phyloP scores from a whole-genome alignment of 2,888 invertebrate species.

The Rhabditoides inermis region DNA sequence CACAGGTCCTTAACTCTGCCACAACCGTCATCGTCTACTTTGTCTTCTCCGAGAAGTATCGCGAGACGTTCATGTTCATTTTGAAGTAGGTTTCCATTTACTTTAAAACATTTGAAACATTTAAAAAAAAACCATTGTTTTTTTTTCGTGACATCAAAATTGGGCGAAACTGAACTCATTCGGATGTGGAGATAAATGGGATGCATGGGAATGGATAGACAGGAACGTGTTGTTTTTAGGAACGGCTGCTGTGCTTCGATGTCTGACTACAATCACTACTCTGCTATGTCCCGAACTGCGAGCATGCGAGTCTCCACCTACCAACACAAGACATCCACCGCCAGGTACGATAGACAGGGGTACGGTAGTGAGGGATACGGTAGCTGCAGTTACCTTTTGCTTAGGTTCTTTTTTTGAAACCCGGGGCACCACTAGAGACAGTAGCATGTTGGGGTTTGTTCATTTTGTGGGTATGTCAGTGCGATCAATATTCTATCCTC shows the following conservation, averaged over 20 bases:
- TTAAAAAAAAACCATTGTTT: not conserved
- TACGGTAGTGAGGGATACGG: no score
- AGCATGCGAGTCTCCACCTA: constrained; percentile 39
- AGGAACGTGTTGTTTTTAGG: constrained; percentile 10
- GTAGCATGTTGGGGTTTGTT: no score
- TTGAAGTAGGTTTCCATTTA: constrained; percentile 20
- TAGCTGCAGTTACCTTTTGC: no score
- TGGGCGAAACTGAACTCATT: no score
- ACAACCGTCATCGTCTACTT: constrained; percentile 48
- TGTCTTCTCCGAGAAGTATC: constrained; percentile 45
- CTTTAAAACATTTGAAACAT: not conserved
- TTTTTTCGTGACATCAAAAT: not conserved
- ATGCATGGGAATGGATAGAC: not conserved
- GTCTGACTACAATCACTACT: constrained; percentile 28
- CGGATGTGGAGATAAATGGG: no score
- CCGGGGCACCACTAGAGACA: no score
- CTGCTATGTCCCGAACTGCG: constrained; percentile 32
- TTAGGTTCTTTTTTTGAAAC: no score
- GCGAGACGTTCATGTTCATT: constrained; percentile 32
- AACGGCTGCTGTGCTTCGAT: constrained; percentile 33
- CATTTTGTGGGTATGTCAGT: no score
- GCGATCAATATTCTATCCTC: no score
- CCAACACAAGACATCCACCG: no score
- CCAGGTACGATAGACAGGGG: no score
- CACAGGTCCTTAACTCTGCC: constrained; percentile 44